A percentile compares a stretch with the other conserved stretches of the same genome.
Conservation (phyloP, 2,797 vertebrate genomes). For the Discoglossus pictus region DNA sequence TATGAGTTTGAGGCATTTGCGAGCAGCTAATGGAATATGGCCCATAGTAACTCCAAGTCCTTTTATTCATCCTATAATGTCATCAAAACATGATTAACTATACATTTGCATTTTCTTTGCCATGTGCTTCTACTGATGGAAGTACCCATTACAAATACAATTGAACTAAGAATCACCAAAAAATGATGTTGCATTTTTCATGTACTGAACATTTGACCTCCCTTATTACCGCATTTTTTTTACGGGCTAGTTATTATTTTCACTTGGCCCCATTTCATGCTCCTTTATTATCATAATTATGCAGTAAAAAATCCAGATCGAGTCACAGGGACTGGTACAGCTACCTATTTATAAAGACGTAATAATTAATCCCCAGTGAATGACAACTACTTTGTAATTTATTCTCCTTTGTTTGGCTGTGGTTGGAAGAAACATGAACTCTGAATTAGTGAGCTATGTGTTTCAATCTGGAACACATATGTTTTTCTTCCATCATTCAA, state of each 20-base stretch:
- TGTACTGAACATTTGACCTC: conserved; percentile 66
- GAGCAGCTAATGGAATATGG: too few relatives aligned
- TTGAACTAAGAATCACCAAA: conserved; percentile 36
- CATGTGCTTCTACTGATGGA: too few relatives aligned
- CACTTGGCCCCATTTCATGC: conserved; percentile 51
- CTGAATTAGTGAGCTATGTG: conserved; percentile 60
- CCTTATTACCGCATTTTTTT: conserved; percentile 55
- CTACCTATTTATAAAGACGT: conserved; percentile 72
- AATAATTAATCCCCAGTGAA: conserved; percentile 75
- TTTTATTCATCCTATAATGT: too few relatives aligned
- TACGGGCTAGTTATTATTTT: conserved; percentile 65
- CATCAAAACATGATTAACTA: too few relatives aligned
- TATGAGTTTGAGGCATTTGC: too few relatives aligned
- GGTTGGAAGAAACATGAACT: conserved; percentile 61
- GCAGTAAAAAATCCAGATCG: conserved; percentile 67
- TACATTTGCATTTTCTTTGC: too few relatives aligned
- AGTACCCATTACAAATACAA: conserved; percentile 41
- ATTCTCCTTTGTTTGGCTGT: conserved; percentile 63
- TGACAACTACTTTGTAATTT: conserved; percentile 66
- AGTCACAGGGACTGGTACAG: conserved; percentile 55
- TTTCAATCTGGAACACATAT: conserved; percentile 77
- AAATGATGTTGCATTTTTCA: conserved; percentile 37
- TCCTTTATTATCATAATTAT: conserved; percentile 63
- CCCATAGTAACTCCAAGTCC: too few relatives aligned
- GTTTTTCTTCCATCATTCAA: conserved; percentile 71